These are phyloP conservation scores for Temnothorax curvispinosus DNA, from an alignment of 1,140 invertebrate genomes.

Conservation along the genomic window DNA sequence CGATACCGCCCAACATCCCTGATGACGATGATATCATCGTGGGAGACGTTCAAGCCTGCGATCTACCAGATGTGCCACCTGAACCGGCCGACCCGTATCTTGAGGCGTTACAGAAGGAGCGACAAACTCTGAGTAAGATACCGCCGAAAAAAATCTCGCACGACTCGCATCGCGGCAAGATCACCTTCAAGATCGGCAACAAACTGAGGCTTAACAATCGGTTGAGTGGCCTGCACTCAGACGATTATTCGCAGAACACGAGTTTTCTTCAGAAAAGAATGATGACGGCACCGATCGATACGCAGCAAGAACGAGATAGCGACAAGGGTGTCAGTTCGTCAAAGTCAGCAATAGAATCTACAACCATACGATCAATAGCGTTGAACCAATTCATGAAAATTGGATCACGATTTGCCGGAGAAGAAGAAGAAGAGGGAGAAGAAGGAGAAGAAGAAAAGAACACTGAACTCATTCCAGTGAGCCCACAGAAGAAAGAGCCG, in stretches of 20 bases:
- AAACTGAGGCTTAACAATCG: slow-evolving; percentile 82
- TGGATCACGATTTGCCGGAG: slow-evolving; percentile 70
- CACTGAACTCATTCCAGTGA: neutral
- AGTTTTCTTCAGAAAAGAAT: slow-evolving; percentile 9
- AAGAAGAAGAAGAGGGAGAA: slow-evolving; percentile 67
- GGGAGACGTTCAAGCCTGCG: slow-evolving; percentile 80
- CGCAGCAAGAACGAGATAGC: neutral
- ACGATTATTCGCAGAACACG: slow-evolving; percentile 67
- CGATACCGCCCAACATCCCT: slow-evolving; percentile 73
- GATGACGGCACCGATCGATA: neutral
- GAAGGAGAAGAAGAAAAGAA: slow-evolving; percentile 73
- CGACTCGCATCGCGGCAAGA: slow-evolving; percentile 82
- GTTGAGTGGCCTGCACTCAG: slow-evolving; percentile 79
- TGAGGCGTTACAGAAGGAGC: slow-evolving; percentile 82
- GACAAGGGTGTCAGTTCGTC: neutral
- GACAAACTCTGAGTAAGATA: slow-evolving; percentile 81
- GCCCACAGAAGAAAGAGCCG: slow-evolving; percentile 64
- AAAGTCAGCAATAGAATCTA: neutral
- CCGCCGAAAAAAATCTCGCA: slow-evolving; percentile 82
- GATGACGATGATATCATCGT: slow-evolving; percentile 80
- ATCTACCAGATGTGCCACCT: slow-evolving; percentile 78
- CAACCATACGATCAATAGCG: neutral
- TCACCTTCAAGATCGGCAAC: slow-evolving; percentile 84
- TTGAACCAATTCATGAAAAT: neutral
- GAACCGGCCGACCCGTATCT: slow-evolving; percentile 82